A percentile compares a stretch with the other conserved stretches of the same genome.
Evolutionary conservation across 2,797 vertebrate species (phyloP).

Genomic region (Brotula barbata): DNA sequence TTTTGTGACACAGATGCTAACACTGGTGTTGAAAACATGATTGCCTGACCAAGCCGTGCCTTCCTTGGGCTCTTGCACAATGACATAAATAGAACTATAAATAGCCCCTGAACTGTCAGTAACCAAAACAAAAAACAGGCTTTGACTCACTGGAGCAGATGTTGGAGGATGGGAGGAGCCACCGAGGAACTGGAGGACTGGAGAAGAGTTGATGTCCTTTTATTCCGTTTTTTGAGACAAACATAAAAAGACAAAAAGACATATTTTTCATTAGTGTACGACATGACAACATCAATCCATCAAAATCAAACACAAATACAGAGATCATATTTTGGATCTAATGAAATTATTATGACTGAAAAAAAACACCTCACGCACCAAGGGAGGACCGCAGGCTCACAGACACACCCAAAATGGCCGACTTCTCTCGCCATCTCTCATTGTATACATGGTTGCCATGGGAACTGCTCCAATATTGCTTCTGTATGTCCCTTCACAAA

Average conservation of each 20-base stretch:
- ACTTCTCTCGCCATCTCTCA: slow-evolving; percentile 18
- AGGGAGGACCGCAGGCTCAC: slow-evolving; percentile 27
- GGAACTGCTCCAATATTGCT: slow-evolving; percentile 42
- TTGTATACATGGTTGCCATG: slow-evolving; percentile 53
- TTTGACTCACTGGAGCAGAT: slow-evolving; percentile 55
- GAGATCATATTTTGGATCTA: background rate
- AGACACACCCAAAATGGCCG: slow-evolving; percentile 58
- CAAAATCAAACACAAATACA: no score
- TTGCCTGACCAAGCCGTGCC: slow-evolving; percentile 30
- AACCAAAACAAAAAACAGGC: slow-evolving; percentile 60
- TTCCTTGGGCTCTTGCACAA: slow-evolving; percentile 62
- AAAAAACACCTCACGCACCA: slow-evolving; percentile 17
- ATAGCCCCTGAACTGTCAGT: slow-evolving; percentile 62
- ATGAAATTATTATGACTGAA: background rate
- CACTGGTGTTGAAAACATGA: slow-evolving; percentile 26
- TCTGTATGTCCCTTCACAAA: no score
- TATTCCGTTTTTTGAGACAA: no score
- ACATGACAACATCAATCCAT: no score
- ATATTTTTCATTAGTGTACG: no score
- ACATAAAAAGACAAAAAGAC: no score
- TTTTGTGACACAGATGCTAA: slow-evolving; percentile 11
- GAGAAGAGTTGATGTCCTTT: slow-evolving; percentile 24
- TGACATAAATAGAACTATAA: slow-evolving; percentile 62
- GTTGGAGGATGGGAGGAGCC: slow-evolving; percentile 50
- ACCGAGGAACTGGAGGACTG: slow-evolving; percentile 20